Percentiles rank a stretch among this genome's conserved stretches.
phyloP scores from a whole-genome alignment of 2,888 invertebrate species.

The Teinopalpus imperialis region DNA sequence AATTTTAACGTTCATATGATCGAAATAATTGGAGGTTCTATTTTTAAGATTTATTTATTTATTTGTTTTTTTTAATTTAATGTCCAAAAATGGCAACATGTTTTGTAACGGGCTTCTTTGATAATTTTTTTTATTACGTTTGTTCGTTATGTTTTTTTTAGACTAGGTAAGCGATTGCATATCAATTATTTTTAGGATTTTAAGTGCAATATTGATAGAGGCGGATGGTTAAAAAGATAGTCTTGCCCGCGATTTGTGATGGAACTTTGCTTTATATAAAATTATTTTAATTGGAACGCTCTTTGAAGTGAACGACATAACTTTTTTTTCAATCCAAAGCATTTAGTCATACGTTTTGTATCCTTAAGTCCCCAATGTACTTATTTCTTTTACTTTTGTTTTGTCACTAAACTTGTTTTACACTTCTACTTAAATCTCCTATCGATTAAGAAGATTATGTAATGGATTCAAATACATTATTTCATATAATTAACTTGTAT shows the following conservation, averaged over 20 bases:
- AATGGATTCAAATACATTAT: constrained; percentile 19
- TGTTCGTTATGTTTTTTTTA: constrained; percentile 32
- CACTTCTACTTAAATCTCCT: constrained; percentile 26
- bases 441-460: constrained; percentile 22
- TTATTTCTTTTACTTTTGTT: constrained; percentile 30
- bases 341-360: constrained; percentile 38
- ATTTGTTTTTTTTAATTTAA: background rate
- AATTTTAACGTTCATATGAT: too few relatives aligned
- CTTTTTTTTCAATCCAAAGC: constrained; percentile 48
- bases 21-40: too few relatives aligned
- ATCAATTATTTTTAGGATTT: constrained; percentile 55
- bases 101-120: background rate
- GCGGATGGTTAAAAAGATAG: constrained; percentile 35
- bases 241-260: constrained; percentile 62
- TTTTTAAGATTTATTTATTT: background rate
- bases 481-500: constrained; percentile 23
- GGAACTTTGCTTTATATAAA: constrained; percentile 31
- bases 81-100: too few relatives aligned
- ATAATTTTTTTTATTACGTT: constrained; percentile 23
- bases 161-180: constrained; percentile 55
- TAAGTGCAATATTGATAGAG: constrained; percentile 65
- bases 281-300: constrained; percentile 20
- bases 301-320: background rate
- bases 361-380: constrained; percentile 34
- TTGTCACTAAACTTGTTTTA: constrained; percentile 11